These are phyloP conservation scores for Crotalus tigris DNA, from an alignment of 2,113 vertebrate species.

Conservation along the genomic window DNA sequence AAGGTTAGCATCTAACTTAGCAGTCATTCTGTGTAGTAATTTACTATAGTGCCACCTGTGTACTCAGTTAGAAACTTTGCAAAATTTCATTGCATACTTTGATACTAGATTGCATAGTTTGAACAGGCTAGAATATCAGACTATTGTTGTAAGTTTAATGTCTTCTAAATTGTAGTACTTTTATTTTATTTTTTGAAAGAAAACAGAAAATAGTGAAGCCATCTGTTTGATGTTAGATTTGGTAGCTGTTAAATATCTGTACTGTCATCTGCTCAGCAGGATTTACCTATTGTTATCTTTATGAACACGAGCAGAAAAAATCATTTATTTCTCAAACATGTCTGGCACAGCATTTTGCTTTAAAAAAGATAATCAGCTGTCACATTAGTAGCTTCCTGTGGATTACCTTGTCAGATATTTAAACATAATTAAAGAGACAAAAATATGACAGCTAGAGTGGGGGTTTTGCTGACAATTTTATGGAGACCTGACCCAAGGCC, in stretches of 20 bases:
- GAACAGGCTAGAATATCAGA: constrained; percentile 16
- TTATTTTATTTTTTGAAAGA: constrained; percentile 18
- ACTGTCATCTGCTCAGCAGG: neutral
- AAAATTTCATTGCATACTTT: rapidly evolving
- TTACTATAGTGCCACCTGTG: neutral
- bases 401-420: constrained; percentile 27
- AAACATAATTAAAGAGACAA: constrained; percentile 5
- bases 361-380: neutral
- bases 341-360: neutral
- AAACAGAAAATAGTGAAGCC: neutral
- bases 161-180: constrained; percentile 2
- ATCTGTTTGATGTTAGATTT: neutral
- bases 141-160: constrained; percentile 14
- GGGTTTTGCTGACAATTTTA: neutral
- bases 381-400: neutral
- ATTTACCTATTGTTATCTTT: constrained; percentile 18
- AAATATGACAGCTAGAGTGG: neutral
- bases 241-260: neutral
- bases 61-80: constrained; percentile 18
- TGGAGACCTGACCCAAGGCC: neutral
- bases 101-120: constrained; percentile 6
- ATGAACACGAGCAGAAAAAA: constrained; percentile 1
- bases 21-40: neutral
- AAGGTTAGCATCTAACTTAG: neutral
- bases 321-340: constrained; percentile 17